A percentile compares a stretch with the other conserved stretches of the same genome.
Evolutionary conservation across 2,797 vertebrate species (phyloP).

Genomic region (Arrhamphus sclerolepis): DNA sequence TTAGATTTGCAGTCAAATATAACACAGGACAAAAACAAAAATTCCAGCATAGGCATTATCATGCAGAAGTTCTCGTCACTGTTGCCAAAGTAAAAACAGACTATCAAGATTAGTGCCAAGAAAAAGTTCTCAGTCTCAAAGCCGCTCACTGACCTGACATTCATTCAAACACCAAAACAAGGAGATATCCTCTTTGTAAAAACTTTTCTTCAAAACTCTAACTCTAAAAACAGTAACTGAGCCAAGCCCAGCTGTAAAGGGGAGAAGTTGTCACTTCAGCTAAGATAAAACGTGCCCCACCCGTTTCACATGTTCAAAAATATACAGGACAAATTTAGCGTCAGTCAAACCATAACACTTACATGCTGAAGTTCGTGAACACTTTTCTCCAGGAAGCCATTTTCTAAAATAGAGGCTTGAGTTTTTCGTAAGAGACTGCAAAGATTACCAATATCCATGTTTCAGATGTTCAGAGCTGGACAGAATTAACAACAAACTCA

Average conservation of each 20-base stretch:
- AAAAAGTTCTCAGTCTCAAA: no score
- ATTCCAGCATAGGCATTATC: no score
- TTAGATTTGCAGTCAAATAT: no score
- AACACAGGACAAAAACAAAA: no score
- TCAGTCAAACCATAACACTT: constrained; percentile 58
- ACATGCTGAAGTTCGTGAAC: constrained; percentile 60
- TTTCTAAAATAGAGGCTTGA: constrained; percentile 65
- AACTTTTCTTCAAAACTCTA: constrained; percentile 12
- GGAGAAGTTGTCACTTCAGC: constrained; percentile 1
- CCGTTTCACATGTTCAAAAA: constrained; percentile 14
- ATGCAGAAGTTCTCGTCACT: no score
- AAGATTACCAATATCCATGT: constrained; percentile 75
- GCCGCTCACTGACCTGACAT: constrained; percentile 7
- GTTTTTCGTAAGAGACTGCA: constrained; percentile 72
- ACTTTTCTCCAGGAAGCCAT: constrained; percentile 48
- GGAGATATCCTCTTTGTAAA: background rate
- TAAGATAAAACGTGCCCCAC: constrained; percentile 16
- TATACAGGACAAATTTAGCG: background rate
- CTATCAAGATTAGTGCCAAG: no score
- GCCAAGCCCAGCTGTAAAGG: background rate
- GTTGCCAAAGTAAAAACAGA: no score
- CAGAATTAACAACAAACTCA: constrained; percentile 1
- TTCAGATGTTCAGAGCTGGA: constrained; percentile 5
- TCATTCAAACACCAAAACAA: constrained; percentile 11
- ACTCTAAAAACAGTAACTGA: background rate